These are phyloP conservation scores for Ceryle rudis DNA, from an alignment of 2,797 vertebrate genomes.

Conservation along the genomic window DNA sequence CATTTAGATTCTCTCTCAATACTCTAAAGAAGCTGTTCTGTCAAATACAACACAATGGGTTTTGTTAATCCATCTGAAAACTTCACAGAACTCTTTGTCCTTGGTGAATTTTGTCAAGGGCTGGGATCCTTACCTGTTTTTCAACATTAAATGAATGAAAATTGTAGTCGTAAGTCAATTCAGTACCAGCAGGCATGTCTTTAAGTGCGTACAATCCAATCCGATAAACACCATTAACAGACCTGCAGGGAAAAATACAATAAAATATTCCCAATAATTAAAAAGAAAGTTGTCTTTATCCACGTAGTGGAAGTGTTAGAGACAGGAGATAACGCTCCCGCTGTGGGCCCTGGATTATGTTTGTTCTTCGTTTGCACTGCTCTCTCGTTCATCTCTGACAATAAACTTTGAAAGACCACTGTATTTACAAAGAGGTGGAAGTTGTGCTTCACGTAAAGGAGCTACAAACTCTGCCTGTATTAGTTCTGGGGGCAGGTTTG, in stretches of 20 bases:
- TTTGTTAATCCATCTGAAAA: not conserved
- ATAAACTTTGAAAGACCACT: not conserved
- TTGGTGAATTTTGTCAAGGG: not conserved
- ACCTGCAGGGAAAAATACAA: slow-evolving; percentile 79
- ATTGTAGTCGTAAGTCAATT: slow-evolving; percentile 98
- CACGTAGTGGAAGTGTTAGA: not conserved
- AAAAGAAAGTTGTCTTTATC: not conserved
- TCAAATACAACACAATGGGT: not conserved
- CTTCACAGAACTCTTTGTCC: not conserved
- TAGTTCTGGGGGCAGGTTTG: no score
- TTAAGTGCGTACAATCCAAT: slow-evolving; percentile 95
- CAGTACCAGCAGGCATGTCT: slow-evolving; percentile 91
- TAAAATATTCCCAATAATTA: not conserved
- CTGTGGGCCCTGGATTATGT: not conserved
- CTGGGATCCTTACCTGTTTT: slow-evolving; percentile 86
- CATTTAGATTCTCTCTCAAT: not conserved
- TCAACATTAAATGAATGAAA: slow-evolving; percentile 98
- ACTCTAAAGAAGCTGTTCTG: not conserved
- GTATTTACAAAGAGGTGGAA: not conserved
- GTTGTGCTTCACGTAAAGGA: not conserved
- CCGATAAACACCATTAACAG: slow-evolving; percentile 95
- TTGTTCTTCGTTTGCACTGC: not conserved
- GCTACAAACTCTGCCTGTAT: not conserved
- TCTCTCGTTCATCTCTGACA: not conserved
- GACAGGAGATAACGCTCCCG: not conserved